Evolutionary conservation across 2,113 vertebrate genomes (phyloP).

Genomic region (Ceuthmochares aereus): DNA sequence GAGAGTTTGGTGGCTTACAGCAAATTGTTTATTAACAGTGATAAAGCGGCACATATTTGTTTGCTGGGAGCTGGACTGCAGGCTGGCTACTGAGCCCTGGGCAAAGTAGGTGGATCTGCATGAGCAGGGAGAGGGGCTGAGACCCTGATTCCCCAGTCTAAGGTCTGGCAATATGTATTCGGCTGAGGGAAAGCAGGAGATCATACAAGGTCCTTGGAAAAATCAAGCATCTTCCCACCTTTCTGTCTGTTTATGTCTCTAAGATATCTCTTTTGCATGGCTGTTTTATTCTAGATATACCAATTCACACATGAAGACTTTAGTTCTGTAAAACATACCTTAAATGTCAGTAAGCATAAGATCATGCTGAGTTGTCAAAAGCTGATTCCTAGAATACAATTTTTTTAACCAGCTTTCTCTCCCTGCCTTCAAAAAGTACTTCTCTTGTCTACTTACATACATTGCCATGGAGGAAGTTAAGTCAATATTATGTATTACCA

Average conservation of each 20-base stretch:
- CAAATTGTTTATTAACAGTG: not conserved
- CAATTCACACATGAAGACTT: not conserved
- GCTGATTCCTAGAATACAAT: not conserved
- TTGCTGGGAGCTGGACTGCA: not conserved
- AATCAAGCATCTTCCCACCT: not conserved
- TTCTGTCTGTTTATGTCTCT: not conserved
- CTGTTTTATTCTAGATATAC: not conserved
- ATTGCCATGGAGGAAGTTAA: not conserved
- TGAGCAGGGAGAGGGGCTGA: not conserved
- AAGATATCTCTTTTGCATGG: not conserved
- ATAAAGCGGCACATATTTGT: not conserved
- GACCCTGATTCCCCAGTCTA: too few species aligned
- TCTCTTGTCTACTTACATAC: not conserved
- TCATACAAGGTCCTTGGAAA: not conserved
- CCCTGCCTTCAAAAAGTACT: not conserved
- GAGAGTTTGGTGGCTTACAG: not conserved
- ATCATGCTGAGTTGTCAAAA: not conserved
- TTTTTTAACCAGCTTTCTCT: not conserved
- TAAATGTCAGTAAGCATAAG: not conserved
- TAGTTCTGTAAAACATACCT: not conserved
- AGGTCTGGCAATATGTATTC: rapidly evolving
- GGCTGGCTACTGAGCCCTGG: too few species aligned
- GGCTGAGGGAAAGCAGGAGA: not conserved
- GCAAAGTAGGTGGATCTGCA: not conserved
- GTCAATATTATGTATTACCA: not conserved